Conservation (phyloP, 2,797 vertebrate species). For the Pantherophis alleghaniensis region DNA sequence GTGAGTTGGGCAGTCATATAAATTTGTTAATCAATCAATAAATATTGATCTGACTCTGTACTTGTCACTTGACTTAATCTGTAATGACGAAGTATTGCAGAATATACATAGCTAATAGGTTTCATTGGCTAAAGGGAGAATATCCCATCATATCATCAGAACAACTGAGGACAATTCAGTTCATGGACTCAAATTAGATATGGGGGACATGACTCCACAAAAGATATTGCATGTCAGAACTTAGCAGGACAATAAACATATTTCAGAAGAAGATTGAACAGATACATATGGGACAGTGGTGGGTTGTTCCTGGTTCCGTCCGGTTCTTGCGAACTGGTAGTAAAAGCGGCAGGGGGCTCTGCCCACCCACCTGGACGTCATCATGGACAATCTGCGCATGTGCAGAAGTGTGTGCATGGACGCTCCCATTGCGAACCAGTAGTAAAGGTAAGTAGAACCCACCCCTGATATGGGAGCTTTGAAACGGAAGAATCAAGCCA, state of each 20-base stretch:
- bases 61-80: background rate
- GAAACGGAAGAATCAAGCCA: background rate
- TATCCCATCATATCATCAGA: background rate
- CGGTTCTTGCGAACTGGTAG: no score
- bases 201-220: background rate
- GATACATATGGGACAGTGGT: background rate
- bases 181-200: background rate
- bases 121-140: background rate
- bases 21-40: background rate
- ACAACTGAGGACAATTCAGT: background rate
- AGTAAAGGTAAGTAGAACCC: no score
- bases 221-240: background rate
- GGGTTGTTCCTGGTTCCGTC: no score
- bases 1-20: background rate
- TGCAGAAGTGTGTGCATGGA: accelerated
- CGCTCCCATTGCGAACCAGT: no score
- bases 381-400: no score
- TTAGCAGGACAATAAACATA: background rate
- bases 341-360: no score
- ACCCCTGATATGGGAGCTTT: background rate
- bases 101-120: background rate
- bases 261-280: background rate
- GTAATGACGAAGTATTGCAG: background rate
- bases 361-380: no score
- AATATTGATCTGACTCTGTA: background rate